These are phyloP conservation scores for Glareola pratincola DNA, from an alignment of 2,113 vertebrate species.

Conservation along the genomic window DNA sequence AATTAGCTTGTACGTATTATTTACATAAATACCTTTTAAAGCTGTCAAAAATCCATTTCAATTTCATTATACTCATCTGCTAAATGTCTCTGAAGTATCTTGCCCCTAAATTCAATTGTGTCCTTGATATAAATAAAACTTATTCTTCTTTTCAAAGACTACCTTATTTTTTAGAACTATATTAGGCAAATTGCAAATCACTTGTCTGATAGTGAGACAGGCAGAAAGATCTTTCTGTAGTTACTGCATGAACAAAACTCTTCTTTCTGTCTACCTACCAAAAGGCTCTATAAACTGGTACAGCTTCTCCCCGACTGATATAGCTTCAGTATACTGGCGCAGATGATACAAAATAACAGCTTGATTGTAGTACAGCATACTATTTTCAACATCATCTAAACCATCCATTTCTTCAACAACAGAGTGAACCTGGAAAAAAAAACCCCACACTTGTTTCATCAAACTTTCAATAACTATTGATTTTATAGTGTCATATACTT, in stretches of 20 bases:
- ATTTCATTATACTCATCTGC: neutral
- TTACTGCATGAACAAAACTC: neutral
- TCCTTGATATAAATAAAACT: neutral
- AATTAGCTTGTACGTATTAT: neutral
- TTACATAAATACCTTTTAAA: neutral
- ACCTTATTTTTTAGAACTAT: neutral
- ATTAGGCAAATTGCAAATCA: neutral
- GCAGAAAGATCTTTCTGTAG: neutral
- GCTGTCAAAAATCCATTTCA: neutral
- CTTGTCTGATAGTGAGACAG: neutral
- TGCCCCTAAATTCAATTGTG: neutral
- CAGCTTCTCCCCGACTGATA: slow-evolving; percentile 92
- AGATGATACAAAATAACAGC: slow-evolving; percentile 94
- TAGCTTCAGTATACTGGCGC: slow-evolving; percentile 92
- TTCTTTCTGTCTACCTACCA: slow-evolving; percentile 77
- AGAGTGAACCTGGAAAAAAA: slow-evolving; percentile 83
- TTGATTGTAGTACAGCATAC: slow-evolving; percentile 95
- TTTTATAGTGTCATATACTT: neutral
- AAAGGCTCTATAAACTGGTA: slow-evolving; percentile 98
- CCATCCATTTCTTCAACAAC: slow-evolving; percentile 94
- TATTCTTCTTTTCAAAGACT: neutral
- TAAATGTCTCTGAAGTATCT: neutral
- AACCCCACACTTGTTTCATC: neutral
- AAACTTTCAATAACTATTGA: neutral
- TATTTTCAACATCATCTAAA: slow-evolving; percentile 96